phyloP scores from a whole-genome alignment of 2,888 invertebrate genomes.

The Gisinianus flammeolus region DNA sequence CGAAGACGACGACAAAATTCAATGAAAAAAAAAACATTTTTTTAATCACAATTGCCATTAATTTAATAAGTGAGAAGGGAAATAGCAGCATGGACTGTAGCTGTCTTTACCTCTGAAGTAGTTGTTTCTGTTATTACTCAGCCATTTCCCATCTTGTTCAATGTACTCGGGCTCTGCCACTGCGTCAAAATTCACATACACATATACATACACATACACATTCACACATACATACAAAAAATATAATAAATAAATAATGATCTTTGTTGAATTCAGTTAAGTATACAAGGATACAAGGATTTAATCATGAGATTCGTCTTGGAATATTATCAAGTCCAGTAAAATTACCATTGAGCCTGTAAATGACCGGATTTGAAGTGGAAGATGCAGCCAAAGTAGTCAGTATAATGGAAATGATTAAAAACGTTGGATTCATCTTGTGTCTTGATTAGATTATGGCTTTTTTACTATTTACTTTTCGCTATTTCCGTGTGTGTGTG shows the following conservation, averaged over 20 bases:
- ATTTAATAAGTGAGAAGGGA: not conserved
- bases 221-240: too few relatives aligned
- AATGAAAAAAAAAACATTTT: not conserved
- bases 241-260: too few relatives aligned
- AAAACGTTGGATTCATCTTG: not conserved
- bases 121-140: slow-evolving; percentile 6
- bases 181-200: not conserved
- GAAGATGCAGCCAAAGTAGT: not conserved
- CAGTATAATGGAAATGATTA: not conserved
- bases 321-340: not conserved
- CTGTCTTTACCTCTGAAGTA: not conserved
- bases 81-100: not conserved
- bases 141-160: slow-evolving; percentile 25
- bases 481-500: not conserved
- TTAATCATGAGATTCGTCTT: not conserved
- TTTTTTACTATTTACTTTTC: not conserved
- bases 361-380: slow-evolving; percentile 1
- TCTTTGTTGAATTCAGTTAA: too few relatives aligned
- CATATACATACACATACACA: not conserved
- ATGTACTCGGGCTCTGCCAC: slow-evolving; percentile 11
- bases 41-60: not conserved
- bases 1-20: not conserved
- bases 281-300: too few relatives aligned
- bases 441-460: not conserved
- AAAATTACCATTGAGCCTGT: slow-evolving; percentile 21